Conservation (phyloP, 2,888 invertebrate species). For the Pheosia gnoma region DNA sequence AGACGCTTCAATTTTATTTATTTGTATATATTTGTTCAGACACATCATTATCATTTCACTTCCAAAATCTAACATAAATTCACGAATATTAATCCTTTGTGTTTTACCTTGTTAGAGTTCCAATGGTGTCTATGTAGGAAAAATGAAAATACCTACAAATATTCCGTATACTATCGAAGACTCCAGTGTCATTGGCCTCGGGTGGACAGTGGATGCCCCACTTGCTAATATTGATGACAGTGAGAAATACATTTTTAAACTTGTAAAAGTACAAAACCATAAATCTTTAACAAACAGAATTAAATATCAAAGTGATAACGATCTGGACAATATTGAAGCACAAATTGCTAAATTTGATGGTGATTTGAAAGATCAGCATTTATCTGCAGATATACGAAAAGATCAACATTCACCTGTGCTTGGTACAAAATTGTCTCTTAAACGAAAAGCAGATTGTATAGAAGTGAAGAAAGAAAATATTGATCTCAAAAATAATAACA, state of each 20-base stretch:
- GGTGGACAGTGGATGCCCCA: constrained; percentile 64
- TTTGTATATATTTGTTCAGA: no score
- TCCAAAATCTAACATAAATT: no score
- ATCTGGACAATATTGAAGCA: constrained; percentile 52
- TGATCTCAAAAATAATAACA: constrained; percentile 22
- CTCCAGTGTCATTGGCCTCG: constrained; percentile 82
- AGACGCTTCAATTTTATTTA: no score
- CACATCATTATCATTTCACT: no score
- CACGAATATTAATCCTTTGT: no score
- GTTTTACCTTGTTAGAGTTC: constrained; percentile 77
- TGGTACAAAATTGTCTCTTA: constrained; percentile 45
- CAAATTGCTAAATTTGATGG: constrained; percentile 44
- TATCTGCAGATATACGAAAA: not conserved
- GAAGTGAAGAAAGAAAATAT: constrained; percentile 40
- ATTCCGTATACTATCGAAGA: constrained; percentile 60
- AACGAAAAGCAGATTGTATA: constrained; percentile 52
- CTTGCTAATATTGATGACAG: constrained; percentile 56
- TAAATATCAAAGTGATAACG: constrained; percentile 59
- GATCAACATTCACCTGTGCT: constrained; percentile 33
- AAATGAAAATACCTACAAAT: constrained; percentile 60
- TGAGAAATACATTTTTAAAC: constrained; percentile 71
- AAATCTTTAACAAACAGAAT: constrained; percentile 48
- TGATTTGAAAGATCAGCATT: constrained; percentile 10
- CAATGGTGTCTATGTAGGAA: constrained; percentile 85
- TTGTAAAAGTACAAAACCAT: constrained; percentile 45